Base-by-base conservation (phyloP, 1,140 invertebrate species). In the Lepidotrigona ventralis region DNA sequence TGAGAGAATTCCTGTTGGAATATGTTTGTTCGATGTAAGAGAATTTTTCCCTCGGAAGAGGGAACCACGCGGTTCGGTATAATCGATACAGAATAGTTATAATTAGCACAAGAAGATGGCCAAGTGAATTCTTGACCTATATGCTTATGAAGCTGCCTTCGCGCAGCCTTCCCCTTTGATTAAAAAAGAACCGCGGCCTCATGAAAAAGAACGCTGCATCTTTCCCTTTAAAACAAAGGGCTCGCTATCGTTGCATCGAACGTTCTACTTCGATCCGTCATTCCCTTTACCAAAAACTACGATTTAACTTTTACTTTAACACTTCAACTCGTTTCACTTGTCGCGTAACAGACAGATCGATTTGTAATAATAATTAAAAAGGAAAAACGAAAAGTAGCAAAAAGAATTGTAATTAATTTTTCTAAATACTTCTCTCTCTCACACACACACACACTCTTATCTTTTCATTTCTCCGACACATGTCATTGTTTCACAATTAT, bases 81-180 rank as follows among this genome's bases (percentile, higher is more conserved):
- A 75, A 75, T 75, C 75, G 75, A 77, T 77, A 77, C 21, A 3
- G 76, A 78, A 78, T 78, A 78, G 76, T 78, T 78, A 78, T 78
- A 78, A 78, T 78, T 78, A 78, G 76, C 63, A 33, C 76, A 33
- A 68, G 63, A 77, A 77, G 63, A 78, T 78, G 76, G 76, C 39
- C 63, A 78, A 78, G 76, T 69, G 76, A 78, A 78, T 78, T 68
- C 76, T 78, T 78, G 76, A 78, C 76, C 76, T 68, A 78, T 78
- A 78, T 78, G 63, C 76, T 68, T 54, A 54, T 68, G 63, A 78
- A 66, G 39, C 51, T 68, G 1, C 63, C 11, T 54, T n/a, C 26
- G 11, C 33, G 29, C 19, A 23, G 26, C 19, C 51, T 78, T 21
- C 29, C 54, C 39, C 15, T 54, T 9, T 64, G 51, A 78, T 78